These are phyloP conservation scores for Calidris pugnax DNA, from an alignment of 2,113 vertebrate genomes.

Conservation along the genomic window DNA sequence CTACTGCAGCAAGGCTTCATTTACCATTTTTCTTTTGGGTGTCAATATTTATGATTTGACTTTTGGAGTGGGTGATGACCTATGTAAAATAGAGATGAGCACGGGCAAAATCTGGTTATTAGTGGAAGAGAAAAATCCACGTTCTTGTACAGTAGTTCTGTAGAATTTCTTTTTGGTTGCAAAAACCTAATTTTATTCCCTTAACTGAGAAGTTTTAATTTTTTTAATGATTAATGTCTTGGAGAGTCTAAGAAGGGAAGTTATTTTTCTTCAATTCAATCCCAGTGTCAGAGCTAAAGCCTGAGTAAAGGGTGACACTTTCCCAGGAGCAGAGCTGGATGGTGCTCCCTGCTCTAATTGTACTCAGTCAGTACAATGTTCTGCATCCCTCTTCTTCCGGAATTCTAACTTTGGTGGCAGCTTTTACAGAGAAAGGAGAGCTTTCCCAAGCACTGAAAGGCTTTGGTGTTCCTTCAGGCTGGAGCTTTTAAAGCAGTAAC, in stretches of 20 bases:
- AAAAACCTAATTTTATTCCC: neutral
- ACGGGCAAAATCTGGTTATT: neutral
- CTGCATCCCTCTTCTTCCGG: neutral
- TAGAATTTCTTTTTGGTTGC: neutral
- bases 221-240: neutral
- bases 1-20: neutral
- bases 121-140: neutral
- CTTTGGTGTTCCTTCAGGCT: neutral
- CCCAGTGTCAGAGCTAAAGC: neutral
- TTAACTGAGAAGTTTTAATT: neutral
- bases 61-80: neutral
- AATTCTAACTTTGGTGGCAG: neutral
- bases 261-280: neutral
- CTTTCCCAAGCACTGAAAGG: neutral
- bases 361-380: neutral
- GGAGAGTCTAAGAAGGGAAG: neutral
- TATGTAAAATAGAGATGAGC: neutral
- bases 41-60: neutral
- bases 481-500: neutral
- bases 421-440: neutral
- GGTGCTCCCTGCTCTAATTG: neutral
- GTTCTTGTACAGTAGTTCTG: neutral
- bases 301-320: neutral
- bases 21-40: neutral
- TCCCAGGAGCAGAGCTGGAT: neutral